A percentile compares a stretch with the other conserved stretches of the same genome.
Conservation (phyloP, 2,113 vertebrate species). For the Fregetta grallaria region DNA sequence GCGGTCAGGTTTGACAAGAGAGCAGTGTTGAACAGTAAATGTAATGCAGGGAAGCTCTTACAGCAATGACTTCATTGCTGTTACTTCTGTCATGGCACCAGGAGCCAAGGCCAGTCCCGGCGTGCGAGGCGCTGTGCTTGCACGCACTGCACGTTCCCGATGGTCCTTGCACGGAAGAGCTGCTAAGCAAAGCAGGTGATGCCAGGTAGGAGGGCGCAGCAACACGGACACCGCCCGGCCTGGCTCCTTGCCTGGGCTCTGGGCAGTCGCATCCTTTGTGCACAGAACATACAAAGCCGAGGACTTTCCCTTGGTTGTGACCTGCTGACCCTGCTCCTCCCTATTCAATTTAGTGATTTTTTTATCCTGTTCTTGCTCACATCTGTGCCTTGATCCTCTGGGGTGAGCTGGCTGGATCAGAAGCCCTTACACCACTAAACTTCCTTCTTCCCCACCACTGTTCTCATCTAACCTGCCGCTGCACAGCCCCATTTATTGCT, state of each 20-base stretch:
- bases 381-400: neutral
- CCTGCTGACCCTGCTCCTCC: neutral
- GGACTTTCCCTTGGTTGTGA: neutral
- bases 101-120: neutral
- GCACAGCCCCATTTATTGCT: neutral
- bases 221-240: fast-evolving
- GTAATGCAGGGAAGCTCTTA: neutral
- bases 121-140: neutral
- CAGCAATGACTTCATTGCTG: neutral
- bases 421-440: neutral
- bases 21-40: neutral
- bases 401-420: neutral
- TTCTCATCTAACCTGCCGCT: neutral
- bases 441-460: neutral
- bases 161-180: fast-evolving
- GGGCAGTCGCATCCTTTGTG: neutral
- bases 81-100: neutral
- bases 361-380: neutral
- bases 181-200: neutral
- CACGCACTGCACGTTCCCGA: fast-evolving
- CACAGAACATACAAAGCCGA: neutral
- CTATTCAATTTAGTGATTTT: neutral
- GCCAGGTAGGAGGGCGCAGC: neutral
- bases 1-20: neutral
- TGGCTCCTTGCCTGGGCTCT: neutral